Evolutionary conservation across 2,797 vertebrate genomes (phyloP), one percentile per base, ranked within the genome.

Genomic region (Periophthalmus magnuspinnatus): DNA sequence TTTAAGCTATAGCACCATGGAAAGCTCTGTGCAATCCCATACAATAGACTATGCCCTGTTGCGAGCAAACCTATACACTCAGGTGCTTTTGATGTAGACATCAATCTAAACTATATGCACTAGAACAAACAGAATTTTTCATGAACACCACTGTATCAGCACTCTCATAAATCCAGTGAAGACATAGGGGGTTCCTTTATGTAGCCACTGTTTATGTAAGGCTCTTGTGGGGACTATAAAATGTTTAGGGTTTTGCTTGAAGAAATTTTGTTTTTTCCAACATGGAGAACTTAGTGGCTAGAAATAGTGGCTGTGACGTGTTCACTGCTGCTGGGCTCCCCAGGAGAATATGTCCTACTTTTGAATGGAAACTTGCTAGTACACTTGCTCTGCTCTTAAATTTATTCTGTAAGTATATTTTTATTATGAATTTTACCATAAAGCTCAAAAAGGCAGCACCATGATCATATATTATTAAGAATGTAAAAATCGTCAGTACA

Each of bases 331-430:
- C 62, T 84, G 68, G 76, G 38, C 36, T 41, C 28, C 61, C 33
- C 54, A 59, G 36, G 64, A 66, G 66, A 64, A 52, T 36, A 55
- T 59, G 38, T 50, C 56, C 33, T 38, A 52, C 33, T 59, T 81
- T 19, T 68, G 58, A 56, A 60, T 56, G 11, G 13, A 14, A 32
- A 9, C 64, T 50, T 72, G 84, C 84, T 86, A 89, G 73, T 82
- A 85, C 67, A 67, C 64, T 60, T 45, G 83, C 90, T 81, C 84
- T 77, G 67, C 88, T 89, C 85, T 88, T 88, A 87, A 45, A 45
- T 74, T 66, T 13, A 54, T 14, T 45, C 9, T 3, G n/a, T 11
- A 19, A 13, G 13, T 14, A 17, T 11, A 21, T 21, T 21, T 41
- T 13, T 62, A 62, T 21, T 13, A 59, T 33, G n/a, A 14, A 32